Conservation (phyloP, 2,113 vertebrate genomes). For the Polypterus senegalus region DNA sequence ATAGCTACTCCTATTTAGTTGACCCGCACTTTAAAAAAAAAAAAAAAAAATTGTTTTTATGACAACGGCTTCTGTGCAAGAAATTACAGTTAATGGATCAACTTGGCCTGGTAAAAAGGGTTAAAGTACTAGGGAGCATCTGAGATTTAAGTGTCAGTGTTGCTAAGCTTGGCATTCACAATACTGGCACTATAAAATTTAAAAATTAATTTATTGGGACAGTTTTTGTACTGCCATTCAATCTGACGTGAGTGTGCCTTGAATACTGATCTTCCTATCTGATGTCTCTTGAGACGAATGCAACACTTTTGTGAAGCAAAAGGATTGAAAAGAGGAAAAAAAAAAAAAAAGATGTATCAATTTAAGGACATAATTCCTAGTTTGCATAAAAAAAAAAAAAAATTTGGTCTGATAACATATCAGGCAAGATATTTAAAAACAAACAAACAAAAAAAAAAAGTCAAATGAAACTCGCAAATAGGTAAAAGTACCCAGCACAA, state of each 20-base stretch:
- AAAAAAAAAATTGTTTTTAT: conserved; percentile 41
- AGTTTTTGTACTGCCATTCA: conserved; percentile 87
- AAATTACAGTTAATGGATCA: conserved; percentile 66
- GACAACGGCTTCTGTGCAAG: conserved; percentile 82
- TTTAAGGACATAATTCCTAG: conserved; percentile 25
- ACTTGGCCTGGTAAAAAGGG: conserved; percentile 62
- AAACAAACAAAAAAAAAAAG: conserved; percentile 18
- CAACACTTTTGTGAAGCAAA: conserved; percentile 73
- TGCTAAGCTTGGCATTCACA: conserved; percentile 82
- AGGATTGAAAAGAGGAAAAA: conserved; percentile 57
- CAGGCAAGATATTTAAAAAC: conserved; percentile 17
- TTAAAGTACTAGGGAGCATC: conserved; percentile 67
- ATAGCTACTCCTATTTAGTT: conserved; percentile 55
- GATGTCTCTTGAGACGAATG: conserved; percentile 88
- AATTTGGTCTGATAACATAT: conserved; percentile 17
- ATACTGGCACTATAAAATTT: conserved; percentile 86
- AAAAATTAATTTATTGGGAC: conserved; percentile 76
- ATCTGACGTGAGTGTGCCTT: conserved; percentile 98
- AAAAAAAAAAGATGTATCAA: conserved; percentile 20
- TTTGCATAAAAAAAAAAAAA: conserved; percentile 22
- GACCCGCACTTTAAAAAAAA: conserved; percentile 80
- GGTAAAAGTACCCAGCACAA: conserved; percentile 67
- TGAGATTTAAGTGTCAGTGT: conserved; percentile 79
- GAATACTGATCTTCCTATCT: conserved; percentile 95
- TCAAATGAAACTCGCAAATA: conserved; percentile 26